Percentiles rank a stretch among this genome's conserved stretches.
Evolutionary conservation across 2,797 vertebrate species (phyloP).

Genomic region (Columba guinea): DNA sequence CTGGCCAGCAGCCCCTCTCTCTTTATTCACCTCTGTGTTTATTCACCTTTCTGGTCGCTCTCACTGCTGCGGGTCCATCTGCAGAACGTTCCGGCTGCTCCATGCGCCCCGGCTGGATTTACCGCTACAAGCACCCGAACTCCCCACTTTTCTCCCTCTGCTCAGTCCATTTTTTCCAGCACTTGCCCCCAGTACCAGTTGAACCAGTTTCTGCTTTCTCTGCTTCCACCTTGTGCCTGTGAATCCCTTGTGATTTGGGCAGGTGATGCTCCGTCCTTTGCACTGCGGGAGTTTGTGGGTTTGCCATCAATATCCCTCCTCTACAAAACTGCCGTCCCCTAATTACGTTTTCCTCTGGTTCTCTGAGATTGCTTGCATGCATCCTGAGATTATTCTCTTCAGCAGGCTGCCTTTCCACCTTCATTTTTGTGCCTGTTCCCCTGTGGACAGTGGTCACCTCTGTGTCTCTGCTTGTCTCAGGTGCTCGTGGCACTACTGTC

Average conservation of each 20-base stretch:
- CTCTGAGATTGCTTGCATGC: background rate
- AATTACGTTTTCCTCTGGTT: background rate
- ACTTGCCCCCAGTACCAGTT: background rate
- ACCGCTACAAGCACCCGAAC: background rate
- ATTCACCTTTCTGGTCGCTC: background rate
- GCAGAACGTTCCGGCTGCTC: background rate
- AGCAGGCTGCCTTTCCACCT: background rate
- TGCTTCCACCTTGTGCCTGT: background rate
- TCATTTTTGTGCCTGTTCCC: background rate
- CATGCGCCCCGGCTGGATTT: background rate
- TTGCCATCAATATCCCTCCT: background rate
- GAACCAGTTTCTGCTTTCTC: background rate
- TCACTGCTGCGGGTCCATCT: background rate
- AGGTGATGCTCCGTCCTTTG: background rate
- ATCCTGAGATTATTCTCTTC: background rate
- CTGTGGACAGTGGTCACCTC: background rate
- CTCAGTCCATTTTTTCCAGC: background rate
- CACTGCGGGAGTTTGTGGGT: background rate
- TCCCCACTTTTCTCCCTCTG: background rate
- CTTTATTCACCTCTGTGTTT: background rate
- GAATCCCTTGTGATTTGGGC: background rate
- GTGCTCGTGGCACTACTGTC: background rate
- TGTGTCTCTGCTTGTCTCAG: background rate
- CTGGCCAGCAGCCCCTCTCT: background rate
- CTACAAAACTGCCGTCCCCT: background rate